phyloP scores from a whole-genome alignment of 2,888 invertebrate species.

The Melolontha melolontha region DNA sequence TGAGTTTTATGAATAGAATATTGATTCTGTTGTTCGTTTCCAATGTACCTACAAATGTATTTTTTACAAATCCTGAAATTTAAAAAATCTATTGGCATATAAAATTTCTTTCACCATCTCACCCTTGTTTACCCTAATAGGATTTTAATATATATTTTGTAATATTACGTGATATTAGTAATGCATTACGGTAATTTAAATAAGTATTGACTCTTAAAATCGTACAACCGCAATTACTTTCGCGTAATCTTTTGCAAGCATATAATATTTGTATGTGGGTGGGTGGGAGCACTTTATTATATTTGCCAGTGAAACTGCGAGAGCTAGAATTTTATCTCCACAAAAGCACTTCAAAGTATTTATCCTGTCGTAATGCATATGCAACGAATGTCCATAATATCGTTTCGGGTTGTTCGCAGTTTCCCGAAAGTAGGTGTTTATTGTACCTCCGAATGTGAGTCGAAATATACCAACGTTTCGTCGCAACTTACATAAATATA shows the following conservation, averaged over 20 bases:
- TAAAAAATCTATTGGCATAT: no score
- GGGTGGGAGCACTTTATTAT: conserved; percentile 4
- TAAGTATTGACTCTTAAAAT: neutral
- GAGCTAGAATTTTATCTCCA: conserved; percentile 17
- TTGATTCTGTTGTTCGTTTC: no score
- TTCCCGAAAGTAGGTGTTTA: conserved; percentile 27
- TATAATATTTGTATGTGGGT: conserved; percentile 10
- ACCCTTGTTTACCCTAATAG: no score
- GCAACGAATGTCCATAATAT: conserved; percentile 33
- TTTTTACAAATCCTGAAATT: no score
- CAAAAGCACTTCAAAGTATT: conserved; percentile 30
- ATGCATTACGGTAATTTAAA: no score
- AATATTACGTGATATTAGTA: no score
- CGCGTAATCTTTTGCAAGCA: conserved; percentile 5
- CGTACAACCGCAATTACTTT: conserved; percentile 15
- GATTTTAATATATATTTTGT: no score
- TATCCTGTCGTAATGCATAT: conserved; percentile 29
- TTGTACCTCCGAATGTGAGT: conserved; percentile 24
- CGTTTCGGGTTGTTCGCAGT: conserved; percentile 9
- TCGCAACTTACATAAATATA: neutral
- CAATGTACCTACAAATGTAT: no score
- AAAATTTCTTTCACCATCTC: no score
- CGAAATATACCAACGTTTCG: conserved; percentile 1
- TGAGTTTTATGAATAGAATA: no score
- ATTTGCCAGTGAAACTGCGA: conserved; percentile 6